Base-by-base conservation (phyloP, 1,140 invertebrate species). In the Lordiphosa clarofinis region DNA sequence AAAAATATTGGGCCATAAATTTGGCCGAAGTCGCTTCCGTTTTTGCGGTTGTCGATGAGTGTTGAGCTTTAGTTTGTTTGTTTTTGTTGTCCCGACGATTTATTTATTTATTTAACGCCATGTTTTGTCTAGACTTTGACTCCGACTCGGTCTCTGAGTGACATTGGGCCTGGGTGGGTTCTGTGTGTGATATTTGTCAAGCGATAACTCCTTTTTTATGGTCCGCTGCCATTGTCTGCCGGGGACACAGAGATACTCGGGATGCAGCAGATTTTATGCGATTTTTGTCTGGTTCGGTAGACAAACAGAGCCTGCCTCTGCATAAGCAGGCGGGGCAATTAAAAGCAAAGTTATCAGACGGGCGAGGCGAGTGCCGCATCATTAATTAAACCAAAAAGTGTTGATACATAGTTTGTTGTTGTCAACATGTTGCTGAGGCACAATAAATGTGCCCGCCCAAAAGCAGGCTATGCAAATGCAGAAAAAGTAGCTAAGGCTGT, bases 71-170 rank as follows among this genome's bases (percentile, higher is more conserved):
- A 61, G 56, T 40, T 52, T 67, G 11, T 31, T 12, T 42, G 39
- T 31, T 56, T 38, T 48, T 52, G 50, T 38, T 49, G 63, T 37
- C 54, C 10, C 11, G 31, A 44, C 63, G 48, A 71, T 71, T 71
- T 72, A 84, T 82, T 82, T 82, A 84, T 82, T 82, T 82, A 82
- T 84, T 82, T 82, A 82, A 75, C 70, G 78, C 76, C 76, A 76
- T 82, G 76, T 84, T 82, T 84, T 82, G 76, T 82, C 76, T 82
- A 82, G 78, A 82, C 76, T 35, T 43, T 38, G 31, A 61, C 63
- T 13, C 54, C 6, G 9, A 9, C 43, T 33, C 46, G 36, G 15
- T 28, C 47, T 10, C 63, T 61, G 65, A 73, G 69, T 74, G 75
- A 61, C 62, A 63, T 24, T 53, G 47, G 48, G 36, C 11, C n/a